Base-by-base conservation (phyloP, 2,888 invertebrate species). In the Mythimna albipuncta region DNA sequence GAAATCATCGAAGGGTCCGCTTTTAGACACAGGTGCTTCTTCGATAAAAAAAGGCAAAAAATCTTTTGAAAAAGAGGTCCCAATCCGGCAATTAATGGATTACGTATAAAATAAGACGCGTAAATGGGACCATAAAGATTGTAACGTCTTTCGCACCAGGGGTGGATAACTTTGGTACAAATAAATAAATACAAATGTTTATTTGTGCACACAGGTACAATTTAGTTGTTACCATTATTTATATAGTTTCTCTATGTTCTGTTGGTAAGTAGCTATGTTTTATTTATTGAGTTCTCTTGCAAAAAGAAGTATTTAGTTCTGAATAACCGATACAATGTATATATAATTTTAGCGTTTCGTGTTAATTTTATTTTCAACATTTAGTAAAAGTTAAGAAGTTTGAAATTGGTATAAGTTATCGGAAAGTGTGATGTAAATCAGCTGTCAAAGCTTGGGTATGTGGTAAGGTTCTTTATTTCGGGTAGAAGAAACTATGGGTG, bases 21-120 rank as follows among this genome's bases (percentile, higher is more conserved):
- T 89, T 89, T 91, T 88, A 91, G 88, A 87, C 91, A 94, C 95
- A 95, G 95, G 95, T 95, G 95, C 91, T 91, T 85, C 89, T 87
- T 81, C 63, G 58, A 61, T 74, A 90, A 90, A 91, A 38, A 91
- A 91, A 87, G 76, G n/a, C 2, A 83, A 86, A 88, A 85, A 87
- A 87, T 82, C 61, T 76, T 81, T 86, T 83, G 87, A 89, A 92
- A 91, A 90, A 85, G 83, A 77, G 80, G 81, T 77, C 85, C 87
- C 88, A 88, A 93, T 93, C 90, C 85, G 90, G 90, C 94, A 94
- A 95, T 95, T 94, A 95, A 95, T 93, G 93, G 92, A 91, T 92
- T 93, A 89, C 84, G 87, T 90, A 90, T 90, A 91, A 91, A 92
- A 93, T 93, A 88, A 90, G 91, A 89, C 87, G 86, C 89, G 89